A percentile compares a stretch with the other conserved stretches of the same genome.
Evolutionary conservation across 2,797 vertebrate genomes (phyloP).

Genomic region (Coilia nasus): DNA sequence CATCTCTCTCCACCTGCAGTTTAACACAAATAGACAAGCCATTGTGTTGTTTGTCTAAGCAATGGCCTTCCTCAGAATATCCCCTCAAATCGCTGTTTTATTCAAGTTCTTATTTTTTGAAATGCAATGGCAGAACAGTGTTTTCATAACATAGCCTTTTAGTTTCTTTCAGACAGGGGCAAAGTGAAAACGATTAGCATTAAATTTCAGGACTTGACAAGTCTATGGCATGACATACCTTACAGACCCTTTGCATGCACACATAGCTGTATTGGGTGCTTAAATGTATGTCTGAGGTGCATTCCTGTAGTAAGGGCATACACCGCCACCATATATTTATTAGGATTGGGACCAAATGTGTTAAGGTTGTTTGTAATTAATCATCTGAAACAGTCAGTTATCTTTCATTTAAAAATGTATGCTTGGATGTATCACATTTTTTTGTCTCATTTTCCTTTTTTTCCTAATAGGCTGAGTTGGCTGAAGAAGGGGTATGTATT

Average conservation of each 20-base stretch:
- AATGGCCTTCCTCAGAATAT: constrained; percentile 43
- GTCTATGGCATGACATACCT: background rate
- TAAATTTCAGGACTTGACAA: constrained; percentile 32
- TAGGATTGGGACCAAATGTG: background rate
- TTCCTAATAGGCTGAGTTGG: constrained; percentile 77
- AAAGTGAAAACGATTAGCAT: constrained; percentile 4
- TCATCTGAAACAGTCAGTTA: background rate
- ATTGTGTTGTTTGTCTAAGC: constrained; percentile 23
- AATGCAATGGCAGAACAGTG: constrained; percentile 14
- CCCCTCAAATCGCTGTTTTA: constrained; percentile 17
- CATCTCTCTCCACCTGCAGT: constrained; percentile 27
- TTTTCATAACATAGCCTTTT: constrained; percentile 9
- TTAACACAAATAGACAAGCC: constrained; percentile 19
- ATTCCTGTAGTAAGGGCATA: background rate
- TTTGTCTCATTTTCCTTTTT: constrained; percentile 8
- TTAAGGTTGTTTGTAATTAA: background rate
- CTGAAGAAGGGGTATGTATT: constrained; percentile 83
- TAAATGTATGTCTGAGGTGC: background rate
- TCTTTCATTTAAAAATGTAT: background rate
- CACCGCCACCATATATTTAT: background rate
- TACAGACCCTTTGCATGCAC: background rate
- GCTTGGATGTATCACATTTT: background rate
- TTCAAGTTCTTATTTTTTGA: constrained; percentile 18
- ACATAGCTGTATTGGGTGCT: background rate
- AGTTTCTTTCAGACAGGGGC: constrained; percentile 30